Percentiles rank a stretch among this genome's conserved stretches.
phyloP scores from a whole-genome alignment of 2,888 invertebrate genomes.

The Cylloceria caligata region DNA sequence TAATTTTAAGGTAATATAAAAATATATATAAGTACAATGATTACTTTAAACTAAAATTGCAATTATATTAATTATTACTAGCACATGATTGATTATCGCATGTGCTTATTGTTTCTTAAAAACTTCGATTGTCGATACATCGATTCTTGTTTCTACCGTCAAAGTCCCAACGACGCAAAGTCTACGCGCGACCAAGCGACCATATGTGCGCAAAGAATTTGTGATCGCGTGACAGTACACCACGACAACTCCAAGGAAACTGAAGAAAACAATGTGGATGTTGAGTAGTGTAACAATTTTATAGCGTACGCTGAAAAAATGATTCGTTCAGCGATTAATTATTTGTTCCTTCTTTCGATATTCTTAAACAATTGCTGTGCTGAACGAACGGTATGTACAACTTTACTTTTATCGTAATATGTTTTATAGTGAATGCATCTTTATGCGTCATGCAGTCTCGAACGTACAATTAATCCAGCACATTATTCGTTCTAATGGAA shows the following conservation, averaged over 20 bases:
- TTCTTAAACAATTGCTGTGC: conserved; percentile 53
- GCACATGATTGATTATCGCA: no score
- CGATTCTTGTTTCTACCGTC: neutral
- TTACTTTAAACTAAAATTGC: no score
- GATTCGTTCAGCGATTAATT: conserved; percentile 22
- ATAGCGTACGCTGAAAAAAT: conserved; percentile 26
- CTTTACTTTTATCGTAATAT: neutral
- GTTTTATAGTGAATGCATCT: neutral
- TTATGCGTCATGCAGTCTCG: conserved; percentile 9
- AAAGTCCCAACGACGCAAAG: neutral
- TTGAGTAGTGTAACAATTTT: conserved; percentile 11
- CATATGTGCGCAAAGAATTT: neutral
- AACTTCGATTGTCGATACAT: neutral
- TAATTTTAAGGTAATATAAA: no score
- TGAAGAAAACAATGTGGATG: conserved; percentile 10
- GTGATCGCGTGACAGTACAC: neutral
- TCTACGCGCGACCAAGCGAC: neutral
- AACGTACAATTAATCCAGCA: neutral
- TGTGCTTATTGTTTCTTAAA: no score
- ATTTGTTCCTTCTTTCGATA: conserved; percentile 51
- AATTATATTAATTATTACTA: no score
- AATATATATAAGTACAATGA: no score
- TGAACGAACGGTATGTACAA: conserved; percentile 64
- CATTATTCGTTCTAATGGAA: neutral
- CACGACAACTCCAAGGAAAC: conserved; percentile 9